These are phyloP conservation scores for Xiphophorus hellerii DNA, from an alignment of 2,113 vertebrate species.

Conservation along the genomic window DNA sequence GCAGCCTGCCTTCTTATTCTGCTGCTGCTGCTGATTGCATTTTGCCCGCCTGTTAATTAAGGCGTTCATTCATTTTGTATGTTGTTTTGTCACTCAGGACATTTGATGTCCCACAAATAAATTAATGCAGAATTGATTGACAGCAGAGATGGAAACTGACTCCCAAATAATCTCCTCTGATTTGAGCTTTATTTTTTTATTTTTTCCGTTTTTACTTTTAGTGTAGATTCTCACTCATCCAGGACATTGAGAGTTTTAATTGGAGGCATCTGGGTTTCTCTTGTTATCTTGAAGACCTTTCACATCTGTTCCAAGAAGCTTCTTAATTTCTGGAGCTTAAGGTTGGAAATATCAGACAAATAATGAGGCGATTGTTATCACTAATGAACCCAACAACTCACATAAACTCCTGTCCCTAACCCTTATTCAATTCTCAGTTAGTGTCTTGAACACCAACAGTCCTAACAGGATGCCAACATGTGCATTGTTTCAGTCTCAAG, in stretches of 20 bases:
- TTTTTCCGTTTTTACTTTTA: background rate
- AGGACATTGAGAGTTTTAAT: background rate
- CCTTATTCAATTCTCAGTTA: background rate
- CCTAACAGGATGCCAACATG: background rate
- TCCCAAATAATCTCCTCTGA: slow-evolving; percentile 39
- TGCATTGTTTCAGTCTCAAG: background rate
- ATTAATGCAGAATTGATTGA: slow-evolving; percentile 47
- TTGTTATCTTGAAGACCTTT: background rate
- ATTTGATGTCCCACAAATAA: slow-evolving; percentile 52
- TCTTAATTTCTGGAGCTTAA: background rate
- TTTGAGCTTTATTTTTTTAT: slow-evolving; percentile 17
- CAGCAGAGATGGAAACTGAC: slow-evolving; percentile 35
- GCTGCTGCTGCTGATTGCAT: slow-evolving; percentile 41
- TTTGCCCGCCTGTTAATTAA: slow-evolving; percentile 42
- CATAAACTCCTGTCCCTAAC: background rate
- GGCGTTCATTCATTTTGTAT: slow-evolving; percentile 52
- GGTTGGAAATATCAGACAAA: background rate
- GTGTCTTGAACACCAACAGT: background rate
- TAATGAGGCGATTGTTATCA: background rate
- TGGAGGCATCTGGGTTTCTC: background rate
- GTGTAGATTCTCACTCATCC: too few relatives aligned
- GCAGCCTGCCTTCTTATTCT: slow-evolving; percentile 12
- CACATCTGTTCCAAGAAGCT: too few relatives aligned
- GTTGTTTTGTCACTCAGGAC: slow-evolving; percentile 41
- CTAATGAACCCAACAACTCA: background rate